These are phyloP conservation scores for Drosophila leonis DNA, from an alignment of 2,888 invertebrate species.

Conservation along the genomic window DNA sequence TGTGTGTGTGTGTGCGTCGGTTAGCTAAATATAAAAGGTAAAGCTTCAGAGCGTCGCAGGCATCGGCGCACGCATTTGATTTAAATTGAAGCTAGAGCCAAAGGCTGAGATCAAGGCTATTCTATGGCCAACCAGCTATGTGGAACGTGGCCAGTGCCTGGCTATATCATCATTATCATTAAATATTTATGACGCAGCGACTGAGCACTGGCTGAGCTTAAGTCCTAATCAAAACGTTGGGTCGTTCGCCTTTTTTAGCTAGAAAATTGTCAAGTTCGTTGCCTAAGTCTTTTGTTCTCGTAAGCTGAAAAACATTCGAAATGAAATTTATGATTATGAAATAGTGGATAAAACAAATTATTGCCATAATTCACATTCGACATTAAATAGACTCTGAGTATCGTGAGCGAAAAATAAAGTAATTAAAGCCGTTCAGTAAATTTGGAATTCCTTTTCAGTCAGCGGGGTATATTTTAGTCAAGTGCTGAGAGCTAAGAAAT, in stretches of 20 bases:
- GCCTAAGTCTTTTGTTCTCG: conserved; percentile 64
- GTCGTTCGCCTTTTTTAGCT: conserved; percentile 55
- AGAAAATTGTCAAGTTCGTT: conserved; percentile 72
- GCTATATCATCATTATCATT: conserved; percentile 73
- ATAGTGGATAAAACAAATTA: neutral
- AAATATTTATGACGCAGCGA: conserved; percentile 75
- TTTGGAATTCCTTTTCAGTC: neutral
- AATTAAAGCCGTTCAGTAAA: neutral
- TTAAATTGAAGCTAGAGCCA: conserved; percentile 75
- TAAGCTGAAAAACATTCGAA: conserved; percentile 1
- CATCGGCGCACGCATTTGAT: conserved; percentile 76
- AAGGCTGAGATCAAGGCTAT: conserved; percentile 72
- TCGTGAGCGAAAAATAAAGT: neutral
- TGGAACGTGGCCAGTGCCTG: conserved; percentile 55
- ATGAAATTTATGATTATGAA: neutral
- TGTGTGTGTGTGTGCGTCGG: conserved; percentile 51
- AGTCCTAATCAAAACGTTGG: conserved; percentile 59
- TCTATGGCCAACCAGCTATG: conserved; percentile 43
- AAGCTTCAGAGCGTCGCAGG: conserved; percentile 53
- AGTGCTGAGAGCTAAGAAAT: conserved; percentile 8
- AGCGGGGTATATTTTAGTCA: neutral
- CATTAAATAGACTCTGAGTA: neutral
- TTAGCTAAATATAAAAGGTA: conserved; percentile 75
- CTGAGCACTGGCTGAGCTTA: conserved; percentile 55
- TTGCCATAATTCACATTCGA: conserved; percentile 2